Evolutionary conservation across 2,113 vertebrate species (phyloP), one percentile per base, ranked within the genome.

Genomic region (Corythornis vintsioides): DNA sequence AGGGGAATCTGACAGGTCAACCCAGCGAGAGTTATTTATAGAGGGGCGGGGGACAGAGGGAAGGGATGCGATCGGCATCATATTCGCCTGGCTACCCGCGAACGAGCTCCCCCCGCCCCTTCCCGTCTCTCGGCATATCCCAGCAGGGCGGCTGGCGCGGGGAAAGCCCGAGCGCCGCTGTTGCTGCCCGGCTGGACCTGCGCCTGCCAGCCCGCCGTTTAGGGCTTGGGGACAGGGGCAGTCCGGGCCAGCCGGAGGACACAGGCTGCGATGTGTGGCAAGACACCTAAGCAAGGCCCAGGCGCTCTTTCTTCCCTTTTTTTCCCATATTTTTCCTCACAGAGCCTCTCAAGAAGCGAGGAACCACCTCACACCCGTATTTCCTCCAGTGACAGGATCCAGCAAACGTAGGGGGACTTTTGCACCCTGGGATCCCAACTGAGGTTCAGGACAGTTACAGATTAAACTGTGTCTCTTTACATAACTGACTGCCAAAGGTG

Each of bases 11-110:
- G 97, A 97, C 97, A 95, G 92, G 91, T 94, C 95, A 93, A 83
- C 94, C 92, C 89, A 35, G 75, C 72, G 28, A 21, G 50, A 88
- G 90, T 88, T 98, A 98, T 98, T 98, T 98, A 98, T 97, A 98
- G 91, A 86, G 74, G 52, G 84, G 94, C 57, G n/a, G 52, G 72
- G 88, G 86, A 35, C 81, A 43, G 57, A n/a, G 42, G 35, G 25
- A 35, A 65, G 50, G 83, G 89, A 86, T 90, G 83, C 61, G 18
- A 50, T 10, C 25, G 53, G 89, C 89, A 76, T 71, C 70, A 4
- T 33, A 0, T 83, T 88, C 75, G 40, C 25, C 22, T 28, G 78
- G 38, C 3, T 4, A 19, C 7, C 55, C 55, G 3, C 12, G 10
- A 19, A 20, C 7, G 1, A 56, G 21, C 16, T 8, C 53, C 53